Percentiles rank a stretch among this genome's conserved stretches.
Conservation (phyloP, 2,888 invertebrate genomes). For the Prostheceraeus crozeri region DNA sequence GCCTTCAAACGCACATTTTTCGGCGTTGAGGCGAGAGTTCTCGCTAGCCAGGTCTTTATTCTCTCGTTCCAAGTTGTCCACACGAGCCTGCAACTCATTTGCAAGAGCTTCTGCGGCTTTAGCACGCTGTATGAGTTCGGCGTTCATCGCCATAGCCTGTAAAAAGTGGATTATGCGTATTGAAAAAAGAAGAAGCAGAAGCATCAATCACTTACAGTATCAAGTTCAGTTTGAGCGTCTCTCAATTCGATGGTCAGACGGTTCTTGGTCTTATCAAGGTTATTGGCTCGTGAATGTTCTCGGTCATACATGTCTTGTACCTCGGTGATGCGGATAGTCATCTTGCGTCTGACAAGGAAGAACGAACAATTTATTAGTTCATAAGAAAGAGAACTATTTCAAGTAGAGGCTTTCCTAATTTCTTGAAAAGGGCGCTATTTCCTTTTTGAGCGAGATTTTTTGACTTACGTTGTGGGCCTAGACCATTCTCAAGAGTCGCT, state of each 20-base stretch:
- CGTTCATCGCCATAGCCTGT: constrained; percentile 39
- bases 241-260: constrained; percentile 94
- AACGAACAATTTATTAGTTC: too few species aligned
- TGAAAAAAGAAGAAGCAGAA: too few species aligned
- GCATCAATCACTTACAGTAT: constrained; percentile 65
- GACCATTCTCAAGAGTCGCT: too few species aligned
- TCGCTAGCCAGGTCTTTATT: constrained; percentile 93
- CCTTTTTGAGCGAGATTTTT: too few species aligned
- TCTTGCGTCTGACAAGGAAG: constrained; percentile 47
- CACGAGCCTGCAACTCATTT: constrained; percentile 79
- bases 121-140: constrained; percentile 51
- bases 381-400: too few species aligned
- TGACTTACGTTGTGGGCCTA: too few species aligned
- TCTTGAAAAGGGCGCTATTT: too few species aligned
- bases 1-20: constrained; percentile 77
- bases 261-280: constrained; percentile 91
- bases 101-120: constrained; percentile 58
- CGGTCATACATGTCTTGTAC: constrained; percentile 95
- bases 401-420: too few species aligned
- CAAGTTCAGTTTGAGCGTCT: constrained; percentile 94
- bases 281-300: constrained; percentile 78
- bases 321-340: constrained; percentile 61
- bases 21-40: constrained; percentile 43
- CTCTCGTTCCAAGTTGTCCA: constrained; percentile 85
- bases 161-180: too few species aligned